phyloP scores from a whole-genome alignment of 2,797 vertebrate genomes.

The Heteromormyrus szaboi region DNA sequence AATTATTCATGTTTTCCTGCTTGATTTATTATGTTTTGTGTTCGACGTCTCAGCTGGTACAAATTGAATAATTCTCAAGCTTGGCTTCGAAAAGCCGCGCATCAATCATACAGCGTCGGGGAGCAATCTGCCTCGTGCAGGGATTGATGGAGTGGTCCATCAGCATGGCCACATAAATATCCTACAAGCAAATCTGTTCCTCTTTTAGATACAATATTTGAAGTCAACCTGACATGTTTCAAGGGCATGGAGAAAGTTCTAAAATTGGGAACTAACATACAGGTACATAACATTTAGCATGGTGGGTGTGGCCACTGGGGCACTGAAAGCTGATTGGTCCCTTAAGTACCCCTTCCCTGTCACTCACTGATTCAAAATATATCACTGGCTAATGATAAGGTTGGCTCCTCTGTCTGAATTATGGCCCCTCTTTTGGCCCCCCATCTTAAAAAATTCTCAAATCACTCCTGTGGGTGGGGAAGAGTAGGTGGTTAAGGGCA shows the following conservation, averaged over 20 bases:
- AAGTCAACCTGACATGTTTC: not conserved
- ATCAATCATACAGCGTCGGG: slow-evolving; percentile 4
- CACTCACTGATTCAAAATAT: not conserved
- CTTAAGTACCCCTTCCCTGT: not conserved
- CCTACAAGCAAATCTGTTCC: slow-evolving; percentile 4
- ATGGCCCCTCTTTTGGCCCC: not conserved
- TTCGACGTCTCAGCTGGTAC: slow-evolving; percentile 6
- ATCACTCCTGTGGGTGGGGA: not conserved
- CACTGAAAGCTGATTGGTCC: not conserved
- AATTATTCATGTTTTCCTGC: slow-evolving; percentile 12
- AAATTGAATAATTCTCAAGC: slow-evolving; percentile 19
- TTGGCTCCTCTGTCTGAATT: not conserved
- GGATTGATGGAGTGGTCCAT: slow-evolving; percentile 10
- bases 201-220: not conserved
- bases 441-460: not conserved
- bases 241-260: not conserved
- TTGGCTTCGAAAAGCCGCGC: not conserved
- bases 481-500: slow-evolving; percentile 2
- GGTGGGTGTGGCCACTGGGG: not conserved
- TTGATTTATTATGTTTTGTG: slow-evolving; percentile 15
- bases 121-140: not conserved
- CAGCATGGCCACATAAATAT: slow-evolving; percentile 8
- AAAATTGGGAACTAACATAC: not conserved
- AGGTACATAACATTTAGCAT: not conserved
- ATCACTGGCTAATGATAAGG: not conserved